Percentiles rank a stretch among this genome's conserved stretches.
phyloP scores from a whole-genome alignment of 2,888 invertebrate genomes.

The Nemoura dubitans region DNA sequence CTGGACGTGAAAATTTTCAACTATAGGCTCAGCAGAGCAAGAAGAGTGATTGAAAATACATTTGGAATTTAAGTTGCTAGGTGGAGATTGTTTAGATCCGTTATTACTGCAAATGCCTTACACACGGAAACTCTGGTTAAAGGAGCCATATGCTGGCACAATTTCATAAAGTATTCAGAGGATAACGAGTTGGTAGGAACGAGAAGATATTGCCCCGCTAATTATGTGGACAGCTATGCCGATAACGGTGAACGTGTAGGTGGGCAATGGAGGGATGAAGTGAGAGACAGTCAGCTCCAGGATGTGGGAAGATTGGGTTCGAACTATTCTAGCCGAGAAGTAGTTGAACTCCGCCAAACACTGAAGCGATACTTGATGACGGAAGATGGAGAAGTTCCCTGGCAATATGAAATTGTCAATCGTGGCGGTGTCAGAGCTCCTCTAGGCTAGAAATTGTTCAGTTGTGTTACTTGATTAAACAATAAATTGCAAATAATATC shows the following conservation, averaged over 20 bases:
- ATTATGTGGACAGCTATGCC: constrained; percentile 39
- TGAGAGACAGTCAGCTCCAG: neutral
- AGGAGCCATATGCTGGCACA: neutral
- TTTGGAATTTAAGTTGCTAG: constrained; percentile 45
- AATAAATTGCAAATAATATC: no score
- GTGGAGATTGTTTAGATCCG: constrained; percentile 38
- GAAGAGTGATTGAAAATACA: constrained; percentile 45
- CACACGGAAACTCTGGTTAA: constrained; percentile 22
- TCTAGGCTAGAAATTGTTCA: no score
- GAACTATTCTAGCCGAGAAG: constrained; percentile 21
- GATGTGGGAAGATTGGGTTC: constrained; percentile 36
- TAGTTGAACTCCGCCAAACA: constrained; percentile 19
- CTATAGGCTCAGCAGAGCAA: constrained; percentile 42
- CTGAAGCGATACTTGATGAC: constrained; percentile 36
- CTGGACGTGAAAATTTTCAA: constrained; percentile 44
- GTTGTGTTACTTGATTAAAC: no score
- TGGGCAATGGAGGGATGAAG: constrained; percentile 41
- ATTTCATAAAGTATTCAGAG: no score
- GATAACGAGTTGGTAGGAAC: neutral
- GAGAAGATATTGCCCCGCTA: constrained; percentile 8
- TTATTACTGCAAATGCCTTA: neutral
- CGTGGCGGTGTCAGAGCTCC: constrained; percentile 15
- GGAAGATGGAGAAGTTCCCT: constrained; percentile 40
- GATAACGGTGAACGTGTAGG: constrained; percentile 25
- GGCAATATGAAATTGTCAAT: constrained; percentile 31